These are phyloP conservation scores for Lytechinus variegatus DNA, from an alignment of 35 echinoderm and acorn worm genomes.

Conservation along the genomic window DNA sequence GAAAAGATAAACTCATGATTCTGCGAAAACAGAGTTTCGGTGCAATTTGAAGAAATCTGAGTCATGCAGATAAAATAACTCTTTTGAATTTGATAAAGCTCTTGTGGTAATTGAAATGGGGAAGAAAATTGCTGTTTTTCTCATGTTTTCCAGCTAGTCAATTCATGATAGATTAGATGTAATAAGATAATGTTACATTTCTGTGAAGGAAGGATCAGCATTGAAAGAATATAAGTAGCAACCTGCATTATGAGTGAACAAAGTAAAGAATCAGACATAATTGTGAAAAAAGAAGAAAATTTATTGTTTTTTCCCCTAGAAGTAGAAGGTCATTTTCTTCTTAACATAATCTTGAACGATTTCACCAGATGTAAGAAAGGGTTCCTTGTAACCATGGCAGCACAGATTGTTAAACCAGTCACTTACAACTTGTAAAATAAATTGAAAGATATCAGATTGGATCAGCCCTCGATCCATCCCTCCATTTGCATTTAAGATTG, in stretches of 20 bases:
- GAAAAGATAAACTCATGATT: not conserved
- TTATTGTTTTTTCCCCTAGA: not conserved
- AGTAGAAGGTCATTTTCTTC: not conserved
- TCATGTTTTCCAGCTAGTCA: too few relatives aligned
- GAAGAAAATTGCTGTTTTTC: too few relatives aligned
- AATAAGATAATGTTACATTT: too few relatives aligned
- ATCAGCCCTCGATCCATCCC: not conserved
- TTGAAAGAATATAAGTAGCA: not conserved
- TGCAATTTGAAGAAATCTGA: not conserved
- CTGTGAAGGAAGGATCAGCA: too few relatives aligned
- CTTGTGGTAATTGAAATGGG: not conserved
- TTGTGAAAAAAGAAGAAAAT: not conserved
- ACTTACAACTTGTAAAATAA: slow-evolving; percentile 1
- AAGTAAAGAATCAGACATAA: not conserved
- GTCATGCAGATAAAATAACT: not conserved
- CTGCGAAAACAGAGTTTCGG: not conserved
- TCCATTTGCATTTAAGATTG: not conserved
- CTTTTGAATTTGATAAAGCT: not conserved
- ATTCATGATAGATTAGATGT: too few relatives aligned
- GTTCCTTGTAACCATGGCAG: not conserved
- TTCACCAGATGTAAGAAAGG: not conserved
- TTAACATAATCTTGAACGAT: not conserved
- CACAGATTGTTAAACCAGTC: not conserved
- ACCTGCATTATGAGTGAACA: not conserved
- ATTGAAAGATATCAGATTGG: not conserved